Evolutionary conservation across 2,797 vertebrate genomes (phyloP).

Genomic region (Myotis findleyi): DNA sequence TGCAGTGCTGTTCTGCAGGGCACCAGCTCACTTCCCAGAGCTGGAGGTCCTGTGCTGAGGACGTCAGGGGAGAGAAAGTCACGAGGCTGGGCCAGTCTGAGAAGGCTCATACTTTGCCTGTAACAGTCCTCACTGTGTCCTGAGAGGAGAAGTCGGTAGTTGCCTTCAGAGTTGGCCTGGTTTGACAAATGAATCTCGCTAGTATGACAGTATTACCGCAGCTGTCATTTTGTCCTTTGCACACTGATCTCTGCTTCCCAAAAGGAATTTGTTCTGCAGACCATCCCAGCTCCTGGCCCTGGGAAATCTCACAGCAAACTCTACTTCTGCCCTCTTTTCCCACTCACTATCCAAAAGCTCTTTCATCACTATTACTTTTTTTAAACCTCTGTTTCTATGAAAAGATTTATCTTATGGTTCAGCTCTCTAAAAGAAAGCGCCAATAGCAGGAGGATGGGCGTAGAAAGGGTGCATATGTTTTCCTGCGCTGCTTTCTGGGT

Average conservation of each 20-base stretch:
- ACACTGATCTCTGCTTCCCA: neutral
- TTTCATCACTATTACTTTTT: neutral
- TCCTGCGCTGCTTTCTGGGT: slow-evolving; percentile 64
- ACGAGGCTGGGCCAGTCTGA: neutral
- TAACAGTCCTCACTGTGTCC: neutral
- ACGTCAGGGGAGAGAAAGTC: neutral
- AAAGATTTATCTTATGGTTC: slow-evolving; percentile 82
- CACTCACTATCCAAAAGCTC: neutral
- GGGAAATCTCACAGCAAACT: neutral
- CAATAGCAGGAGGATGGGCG: slow-evolving; percentile 54
- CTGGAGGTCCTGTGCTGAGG: neutral
- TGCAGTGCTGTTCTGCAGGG: neutral
- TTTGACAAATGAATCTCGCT: neutral
- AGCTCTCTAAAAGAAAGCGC: slow-evolving; percentile 81
- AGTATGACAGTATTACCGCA: neutral
- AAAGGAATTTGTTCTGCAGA: neutral
- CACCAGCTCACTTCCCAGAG: neutral
- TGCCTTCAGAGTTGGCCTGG: neutral
- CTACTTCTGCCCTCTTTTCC: slow-evolving; percentile 23
- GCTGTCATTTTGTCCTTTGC: neutral
- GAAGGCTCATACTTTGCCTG: neutral
- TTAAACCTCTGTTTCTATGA: slow-evolving; percentile 66
- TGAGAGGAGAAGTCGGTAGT: neutral
- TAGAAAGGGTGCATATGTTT: slow-evolving; percentile 14
- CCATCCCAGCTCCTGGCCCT: neutral